A percentile compares a stretch with the other conserved stretches of the same genome.
Evolutionary conservation across 2,888 invertebrate species (phyloP).

Genomic region (Boloria selene): DNA sequence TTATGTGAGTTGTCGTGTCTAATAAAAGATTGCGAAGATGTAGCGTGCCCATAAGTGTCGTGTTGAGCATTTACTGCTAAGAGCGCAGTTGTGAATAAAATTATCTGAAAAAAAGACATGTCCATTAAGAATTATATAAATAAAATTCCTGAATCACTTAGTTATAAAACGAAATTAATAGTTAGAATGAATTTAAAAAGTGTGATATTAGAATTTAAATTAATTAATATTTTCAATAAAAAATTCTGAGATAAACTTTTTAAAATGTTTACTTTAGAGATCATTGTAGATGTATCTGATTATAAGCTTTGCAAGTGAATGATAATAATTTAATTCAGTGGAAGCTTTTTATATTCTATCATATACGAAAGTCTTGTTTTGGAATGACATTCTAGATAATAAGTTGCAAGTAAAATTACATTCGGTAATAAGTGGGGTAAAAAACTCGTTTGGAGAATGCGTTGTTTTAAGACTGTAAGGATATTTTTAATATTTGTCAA

Average conservation of each 20-base stretch:
- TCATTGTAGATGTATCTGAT: conserved; percentile 52
- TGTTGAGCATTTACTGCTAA: conserved; percentile 48
- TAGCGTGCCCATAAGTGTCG: conserved; percentile 39
- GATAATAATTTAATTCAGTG: conserved; percentile 47
- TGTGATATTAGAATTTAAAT: not conserved
- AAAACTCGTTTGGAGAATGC: not conserved
- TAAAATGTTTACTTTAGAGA: conserved; percentile 53
- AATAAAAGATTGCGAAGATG: conserved; percentile 43
- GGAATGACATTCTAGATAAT: conserved; percentile 1
- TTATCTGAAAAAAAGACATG: conserved; percentile 25
- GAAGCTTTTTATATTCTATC: conserved; percentile 54
- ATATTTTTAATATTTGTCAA: not conserved
- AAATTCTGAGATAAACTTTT: conserved; percentile 1
- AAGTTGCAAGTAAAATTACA: conserved; percentile 14
- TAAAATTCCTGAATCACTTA: not conserved
- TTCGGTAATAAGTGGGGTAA: too few relatives aligned
- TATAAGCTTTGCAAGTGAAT: conserved; percentile 50
- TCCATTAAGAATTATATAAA: not conserved
- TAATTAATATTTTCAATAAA: not conserved
- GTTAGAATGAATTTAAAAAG: not conserved
- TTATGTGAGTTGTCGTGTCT: conserved; percentile 37
- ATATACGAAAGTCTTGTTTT: conserved; percentile 24
- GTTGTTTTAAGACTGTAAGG: conserved; percentile 7
- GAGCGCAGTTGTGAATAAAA: conserved; percentile 39
- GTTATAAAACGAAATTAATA: not conserved